Evolutionary conservation across 1,140 invertebrate species (phyloP), one percentile per base, ranked within the genome.

Genomic region (Tribolium castaneum): DNA sequence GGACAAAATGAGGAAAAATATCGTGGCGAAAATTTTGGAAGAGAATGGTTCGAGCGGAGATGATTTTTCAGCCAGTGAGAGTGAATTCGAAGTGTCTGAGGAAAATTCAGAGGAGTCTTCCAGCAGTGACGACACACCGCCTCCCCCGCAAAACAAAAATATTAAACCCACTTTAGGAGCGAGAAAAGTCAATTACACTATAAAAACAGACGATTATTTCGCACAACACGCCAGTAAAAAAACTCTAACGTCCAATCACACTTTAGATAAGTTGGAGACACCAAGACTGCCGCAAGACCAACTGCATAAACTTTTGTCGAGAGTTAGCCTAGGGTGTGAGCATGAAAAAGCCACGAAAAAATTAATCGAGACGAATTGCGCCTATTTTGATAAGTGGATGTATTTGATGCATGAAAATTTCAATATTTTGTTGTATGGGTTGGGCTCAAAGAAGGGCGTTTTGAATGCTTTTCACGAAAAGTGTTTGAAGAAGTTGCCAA

Each of bases 391-490:
- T 35, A 90, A 89, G 84, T 92, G 91, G 91, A 80, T 92, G 76
- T 91, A 88, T 83, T 84, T 90, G 82, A 89, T 90, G 75, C 96
- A 95, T 84, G 92, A 97, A 91, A 94, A 94, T 30, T 97, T 94
- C 83, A 98, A 94, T 84, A 87, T 98, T 30, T 85, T 98, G 34
- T 85, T 98, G 0, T 95, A 97, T 88, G 97, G 97, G 0, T 85
- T 98, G 62, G 97, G 97, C 5, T 98, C 96, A 0, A 99, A 99
- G 86, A 90, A 92, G 39, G 88, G 89, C 39, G 84, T 98, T 3
- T 86, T 98, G 19, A 91, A 95, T 80, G 87, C 92, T 62, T 98
- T 98, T 87, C 91, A 94, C 80, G 87, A 88, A 30, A 86, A 92
- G 80, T 89, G 92, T 50, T 86, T 98, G 1, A 83, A 87, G 5